These are phyloP conservation scores for Pseudorhombus dupliciocellatus DNA, from an alignment of 2,113 vertebrate genomes.

Conservation along the genomic window DNA sequence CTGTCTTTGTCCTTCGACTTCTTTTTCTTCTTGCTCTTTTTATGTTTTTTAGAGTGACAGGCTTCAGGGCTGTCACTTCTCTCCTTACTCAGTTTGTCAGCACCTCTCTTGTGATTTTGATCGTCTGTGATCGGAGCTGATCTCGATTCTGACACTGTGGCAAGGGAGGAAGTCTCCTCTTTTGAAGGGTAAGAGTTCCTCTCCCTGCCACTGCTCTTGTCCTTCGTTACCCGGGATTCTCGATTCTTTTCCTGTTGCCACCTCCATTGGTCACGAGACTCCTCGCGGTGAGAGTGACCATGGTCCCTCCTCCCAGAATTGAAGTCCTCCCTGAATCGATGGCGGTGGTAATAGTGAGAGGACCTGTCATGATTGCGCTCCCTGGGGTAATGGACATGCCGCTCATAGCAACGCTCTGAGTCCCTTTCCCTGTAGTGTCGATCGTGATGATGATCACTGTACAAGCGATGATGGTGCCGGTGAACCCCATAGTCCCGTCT, in stretches of 20 bases:
- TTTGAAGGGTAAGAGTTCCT: constrained; percentile 39
- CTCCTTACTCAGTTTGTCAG: constrained; percentile 40
- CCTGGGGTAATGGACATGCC: constrained; percentile 59
- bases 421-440: constrained; percentile 79
- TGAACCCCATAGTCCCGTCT: constrained; percentile 72
- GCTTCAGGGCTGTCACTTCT: constrained; percentile 63
- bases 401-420: constrained; percentile 68
- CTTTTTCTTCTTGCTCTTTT: constrained; percentile 94
- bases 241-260: constrained; percentile 67
- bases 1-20: constrained; percentile 90
- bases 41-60: constrained; percentile 82
- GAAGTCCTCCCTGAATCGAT: constrained; percentile 71
- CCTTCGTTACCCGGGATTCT: constrained; percentile 21
- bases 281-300: constrained; percentile 60
- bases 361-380: constrained; percentile 78
- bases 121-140: constrained; percentile 34
- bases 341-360: constrained; percentile 64
- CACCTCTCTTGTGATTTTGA: constrained; percentile 59
- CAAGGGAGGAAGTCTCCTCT: constrained; percentile 33
- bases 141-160: constrained; percentile 19
- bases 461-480: constrained; percentile 50
- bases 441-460: constrained; percentile 79
- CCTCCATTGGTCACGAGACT: constrained; percentile 55
- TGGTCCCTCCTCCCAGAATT: constrained; percentile 65
- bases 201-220: constrained; percentile 49